Evolutionary conservation across 1,140 invertebrate species (phyloP).

Genomic region (Anoplophora glabripennis): DNA sequence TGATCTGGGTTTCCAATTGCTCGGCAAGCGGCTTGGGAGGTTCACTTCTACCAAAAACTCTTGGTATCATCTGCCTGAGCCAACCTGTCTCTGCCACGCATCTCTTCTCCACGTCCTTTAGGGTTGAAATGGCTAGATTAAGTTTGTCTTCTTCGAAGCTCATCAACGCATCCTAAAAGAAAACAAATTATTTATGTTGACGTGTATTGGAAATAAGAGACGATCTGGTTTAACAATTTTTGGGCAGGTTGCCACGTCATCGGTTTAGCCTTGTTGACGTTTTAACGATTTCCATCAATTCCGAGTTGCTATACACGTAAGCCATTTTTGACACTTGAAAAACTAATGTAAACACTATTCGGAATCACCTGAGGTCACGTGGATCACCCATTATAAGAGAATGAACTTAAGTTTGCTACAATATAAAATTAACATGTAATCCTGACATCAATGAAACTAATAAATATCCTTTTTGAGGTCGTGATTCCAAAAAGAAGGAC

Average conservation of each 20-base stretch:
- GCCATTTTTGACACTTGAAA: too few relatives aligned
- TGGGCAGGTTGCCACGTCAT: background rate
- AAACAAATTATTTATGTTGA: background rate
- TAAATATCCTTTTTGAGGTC: too few relatives aligned
- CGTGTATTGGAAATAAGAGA: background rate
- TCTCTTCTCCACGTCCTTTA: conserved; percentile 64
- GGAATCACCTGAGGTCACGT: too few relatives aligned
- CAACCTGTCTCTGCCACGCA: conserved; percentile 59
- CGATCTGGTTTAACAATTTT: background rate
- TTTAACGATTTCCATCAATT: too few relatives aligned
- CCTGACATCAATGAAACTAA: too few relatives aligned
- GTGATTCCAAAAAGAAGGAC: too few relatives aligned
- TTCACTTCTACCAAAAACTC: conserved; percentile 51
- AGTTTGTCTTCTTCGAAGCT: conserved; percentile 70
- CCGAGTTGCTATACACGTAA: too few relatives aligned
- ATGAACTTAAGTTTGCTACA: too few relatives aligned
- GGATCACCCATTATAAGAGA: too few relatives aligned
- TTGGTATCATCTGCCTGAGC: conserved; percentile 57
- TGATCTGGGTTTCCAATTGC: conserved; percentile 63
- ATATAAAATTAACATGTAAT: too few relatives aligned
- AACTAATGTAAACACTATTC: too few relatives aligned
- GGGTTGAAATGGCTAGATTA: conserved; percentile 55
- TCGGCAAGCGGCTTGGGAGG: conserved; percentile 43
- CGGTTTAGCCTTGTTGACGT: too few relatives aligned
- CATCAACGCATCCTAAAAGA: conserved; percentile 65